Conservation (phyloP, 2,888 invertebrate genomes). For the Platycnemis pennipes region DNA sequence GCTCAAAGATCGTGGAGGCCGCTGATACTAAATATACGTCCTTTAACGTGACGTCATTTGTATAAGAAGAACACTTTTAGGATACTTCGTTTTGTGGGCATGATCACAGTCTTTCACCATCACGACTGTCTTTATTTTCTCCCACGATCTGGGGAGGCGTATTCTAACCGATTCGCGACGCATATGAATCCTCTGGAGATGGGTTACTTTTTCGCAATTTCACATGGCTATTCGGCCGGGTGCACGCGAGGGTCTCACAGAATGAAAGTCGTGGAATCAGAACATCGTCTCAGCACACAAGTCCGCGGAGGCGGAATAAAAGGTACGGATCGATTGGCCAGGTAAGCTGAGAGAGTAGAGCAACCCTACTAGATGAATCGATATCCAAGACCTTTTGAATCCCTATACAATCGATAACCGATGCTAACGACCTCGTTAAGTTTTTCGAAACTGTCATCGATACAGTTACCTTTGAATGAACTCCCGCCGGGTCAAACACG, state of each 20-base stretch:
- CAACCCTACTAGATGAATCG: neutral
- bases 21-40: no score
- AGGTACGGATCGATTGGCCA: neutral
- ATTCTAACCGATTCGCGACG: no score
- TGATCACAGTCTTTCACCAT: no score
- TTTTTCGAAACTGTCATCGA: neutral
- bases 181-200: no score
- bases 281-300: neutral
- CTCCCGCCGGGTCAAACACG: neutral
- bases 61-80: no score
- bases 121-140: no score
- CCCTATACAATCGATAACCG: neutral
- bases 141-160: no score
- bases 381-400: neutral
- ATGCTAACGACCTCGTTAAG: neutral
- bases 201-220: no score
- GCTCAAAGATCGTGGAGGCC: no score
- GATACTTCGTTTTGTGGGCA: no score
- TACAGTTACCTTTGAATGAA: neutral
- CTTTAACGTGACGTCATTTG: no score
- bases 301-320: neutral
- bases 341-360: neutral
- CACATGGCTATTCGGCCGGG: neutral
- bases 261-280: neutral
- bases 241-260: neutral